Evolutionary conservation across 2,797 vertebrate genomes (phyloP).

Genomic region (Presbytis comata): DNA sequence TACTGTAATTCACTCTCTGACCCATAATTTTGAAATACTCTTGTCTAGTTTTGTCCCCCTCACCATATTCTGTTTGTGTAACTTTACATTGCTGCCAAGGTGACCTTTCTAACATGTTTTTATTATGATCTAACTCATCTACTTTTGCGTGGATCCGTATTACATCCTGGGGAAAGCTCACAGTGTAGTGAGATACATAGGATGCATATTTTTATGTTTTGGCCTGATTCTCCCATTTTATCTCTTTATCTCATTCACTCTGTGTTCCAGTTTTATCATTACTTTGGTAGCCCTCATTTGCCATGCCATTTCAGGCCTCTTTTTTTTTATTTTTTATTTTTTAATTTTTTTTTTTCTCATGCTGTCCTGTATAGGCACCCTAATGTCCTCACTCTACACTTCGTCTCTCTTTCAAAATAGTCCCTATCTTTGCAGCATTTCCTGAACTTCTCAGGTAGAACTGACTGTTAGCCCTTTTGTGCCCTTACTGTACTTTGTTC

Average conservation of each 20-base stretch:
- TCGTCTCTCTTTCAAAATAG: not conserved
- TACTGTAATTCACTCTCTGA: not conserved
- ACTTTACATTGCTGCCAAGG: not conserved
- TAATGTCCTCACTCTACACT: not conserved
- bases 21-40: not conserved
- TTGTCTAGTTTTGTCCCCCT: not conserved
- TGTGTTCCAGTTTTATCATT: not conserved
- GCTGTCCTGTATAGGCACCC: not conserved
- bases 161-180: not conserved
- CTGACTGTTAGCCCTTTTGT: not conserved
- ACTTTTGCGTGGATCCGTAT: not conserved
- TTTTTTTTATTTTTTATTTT: not conserved
- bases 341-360: not conserved
- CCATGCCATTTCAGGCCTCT: not conserved
- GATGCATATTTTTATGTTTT: not conserved
- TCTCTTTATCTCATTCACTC: not conserved
- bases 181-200: not conserved
- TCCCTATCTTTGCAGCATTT: not conserved
- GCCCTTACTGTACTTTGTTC: not conserved
- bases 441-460: not conserved
- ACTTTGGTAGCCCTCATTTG: not conserved
- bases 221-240: not conserved
- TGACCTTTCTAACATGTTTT: not conserved
- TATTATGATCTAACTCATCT: not conserved
- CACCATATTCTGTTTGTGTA: not conserved